Evolutionary conservation across 2,113 vertebrate genomes (phyloP).

Genomic region (Mohoua ochrocephala): DNA sequence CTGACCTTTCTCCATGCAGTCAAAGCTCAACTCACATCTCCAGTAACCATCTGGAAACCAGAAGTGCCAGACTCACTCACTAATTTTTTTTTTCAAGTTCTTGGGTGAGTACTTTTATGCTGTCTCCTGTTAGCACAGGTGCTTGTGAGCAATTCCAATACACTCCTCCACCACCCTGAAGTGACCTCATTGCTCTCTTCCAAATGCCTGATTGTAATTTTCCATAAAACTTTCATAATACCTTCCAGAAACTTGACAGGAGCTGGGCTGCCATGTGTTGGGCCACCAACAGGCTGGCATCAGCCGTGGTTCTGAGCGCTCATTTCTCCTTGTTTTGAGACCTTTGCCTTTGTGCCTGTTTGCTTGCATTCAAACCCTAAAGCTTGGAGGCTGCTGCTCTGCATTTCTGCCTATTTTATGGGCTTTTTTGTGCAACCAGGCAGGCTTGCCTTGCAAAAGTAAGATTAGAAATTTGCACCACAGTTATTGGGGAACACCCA

Average conservation of each 20-base stretch:
- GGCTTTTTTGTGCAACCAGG: not conserved
- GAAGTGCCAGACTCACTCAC: not conserved
- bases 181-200: not conserved
- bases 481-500: not conserved
- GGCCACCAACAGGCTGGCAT: fast-evolving
- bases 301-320: not conserved
- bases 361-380: not conserved
- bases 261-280: not conserved
- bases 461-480: not conserved
- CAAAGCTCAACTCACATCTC: not conserved
- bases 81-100: not conserved
- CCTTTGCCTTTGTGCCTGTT: not conserved
- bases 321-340: not conserved
- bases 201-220: not conserved
- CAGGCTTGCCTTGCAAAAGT: not conserved
- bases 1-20: not conserved
- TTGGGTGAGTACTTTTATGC: fast-evolving
- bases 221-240: not conserved
- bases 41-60: not conserved
- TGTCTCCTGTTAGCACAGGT: not conserved
- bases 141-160: not conserved
- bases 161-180: not conserved
- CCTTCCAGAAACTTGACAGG: not conserved
- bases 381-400: not conserved
- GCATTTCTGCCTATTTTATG: not conserved